Base-by-base conservation (phyloP, 2,888 invertebrate genomes). In the Brenthis hecate region DNA sequence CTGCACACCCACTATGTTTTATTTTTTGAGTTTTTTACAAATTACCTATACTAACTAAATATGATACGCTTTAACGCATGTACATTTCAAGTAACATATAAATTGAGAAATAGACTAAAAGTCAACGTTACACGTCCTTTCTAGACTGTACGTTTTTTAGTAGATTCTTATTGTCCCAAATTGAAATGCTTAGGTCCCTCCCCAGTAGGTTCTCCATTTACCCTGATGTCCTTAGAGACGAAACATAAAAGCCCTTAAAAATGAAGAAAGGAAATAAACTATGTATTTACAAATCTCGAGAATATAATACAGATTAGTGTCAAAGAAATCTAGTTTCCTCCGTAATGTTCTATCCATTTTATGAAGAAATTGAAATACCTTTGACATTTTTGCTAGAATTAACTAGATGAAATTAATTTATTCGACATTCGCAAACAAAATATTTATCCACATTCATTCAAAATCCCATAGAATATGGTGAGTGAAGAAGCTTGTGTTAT, bases 131-230 rank as follows among this genome's bases (percentile, higher is more conserved):
- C 28, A 19, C n/a, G 28, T 28, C 28, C 19, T 53, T 53, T 53
- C 56, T 61, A 66, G 66, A 61, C 56, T 16, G 55, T 60, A 60
- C 54, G 16, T 56, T 69, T 69, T 65, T 62, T 50, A 47, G 61
- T 62, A 62, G 16, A 51, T 61, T 65, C 72, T 76, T 73, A 73
- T 72, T 76, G 73, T 77, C 75, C 73, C 66, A 77, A 81, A 81
- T 81, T 80, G 79, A 83, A 82, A 81, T 78, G 78, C 78, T 82
- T 74, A 66, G 63, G 65, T 65, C 62, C 68, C 68, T 67, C 69
- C 72, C 63, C 60, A 54, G 53, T 66, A 72, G 65, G 71, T 65
- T 69, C 60, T 66, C 47, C 54, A 67, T 61, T 50, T 36, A 13
- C 36, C n/a, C n/a, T n/a, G 14, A 2, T 14, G 47, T 55, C 47